phyloP scores from a whole-genome alignment of 1,140 invertebrate species.

The Lordiphosa clarofinis region DNA sequence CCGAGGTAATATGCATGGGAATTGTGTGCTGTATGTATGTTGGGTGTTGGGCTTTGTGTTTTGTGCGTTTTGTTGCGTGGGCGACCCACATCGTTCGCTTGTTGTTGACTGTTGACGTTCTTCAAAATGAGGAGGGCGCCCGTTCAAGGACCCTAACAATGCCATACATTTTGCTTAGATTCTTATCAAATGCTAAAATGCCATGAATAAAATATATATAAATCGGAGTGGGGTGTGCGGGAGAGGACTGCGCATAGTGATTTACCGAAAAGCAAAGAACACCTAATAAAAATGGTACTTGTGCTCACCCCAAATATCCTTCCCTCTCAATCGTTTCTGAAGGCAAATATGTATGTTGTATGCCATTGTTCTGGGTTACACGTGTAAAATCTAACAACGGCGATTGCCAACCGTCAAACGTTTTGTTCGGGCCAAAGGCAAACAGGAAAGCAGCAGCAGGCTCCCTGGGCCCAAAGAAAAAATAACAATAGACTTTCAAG shows the following conservation, averaged over 20 bases:
- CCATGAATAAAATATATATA: constrained; percentile 60
- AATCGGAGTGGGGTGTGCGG: background rate
- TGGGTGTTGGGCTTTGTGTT: constrained; percentile 13
- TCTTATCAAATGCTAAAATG: constrained; percentile 70
- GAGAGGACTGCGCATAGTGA: background rate
- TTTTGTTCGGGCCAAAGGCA: constrained; percentile 58
- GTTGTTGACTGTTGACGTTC: constrained; percentile 8
- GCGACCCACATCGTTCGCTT: constrained; percentile 23
- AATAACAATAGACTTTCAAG: constrained; percentile 66
- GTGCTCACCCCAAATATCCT: constrained; percentile 14
- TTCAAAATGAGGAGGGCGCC: constrained; percentile 20
- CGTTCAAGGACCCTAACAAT: constrained; percentile 38
- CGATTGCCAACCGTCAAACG: constrained; percentile 62
- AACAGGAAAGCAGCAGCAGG: constrained; percentile 12
- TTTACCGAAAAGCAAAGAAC: constrained; percentile 30
- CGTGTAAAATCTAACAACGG: constrained; percentile 45
- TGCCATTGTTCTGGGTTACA: constrained; percentile 35
- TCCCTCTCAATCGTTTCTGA: constrained; percentile 35
- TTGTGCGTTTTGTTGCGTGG: constrained; percentile 25
- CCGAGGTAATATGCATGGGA: constrained; percentile 43
- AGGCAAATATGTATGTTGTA: constrained; percentile 17
- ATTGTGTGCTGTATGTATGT: constrained; percentile 27
- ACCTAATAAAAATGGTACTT: constrained; percentile 51
- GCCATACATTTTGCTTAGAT: constrained; percentile 74
- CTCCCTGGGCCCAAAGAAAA: background rate